phyloP scores from a whole-genome alignment of 2,888 invertebrate species.

The Branchellion lobata region DNA sequence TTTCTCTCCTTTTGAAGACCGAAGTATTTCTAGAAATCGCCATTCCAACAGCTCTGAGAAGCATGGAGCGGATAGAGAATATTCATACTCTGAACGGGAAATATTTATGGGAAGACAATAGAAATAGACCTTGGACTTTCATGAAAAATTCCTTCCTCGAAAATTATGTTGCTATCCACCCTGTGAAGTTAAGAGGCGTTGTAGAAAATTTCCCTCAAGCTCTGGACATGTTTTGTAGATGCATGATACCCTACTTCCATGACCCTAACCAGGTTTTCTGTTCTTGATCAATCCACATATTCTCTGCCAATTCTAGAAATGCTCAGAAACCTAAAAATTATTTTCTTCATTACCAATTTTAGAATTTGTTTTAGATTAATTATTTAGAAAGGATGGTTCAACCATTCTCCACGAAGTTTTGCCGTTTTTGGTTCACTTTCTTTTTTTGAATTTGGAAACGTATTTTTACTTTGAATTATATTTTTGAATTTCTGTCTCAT shows the following conservation, averaged over 20 bases:
- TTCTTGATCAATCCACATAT: too few relatives aligned
- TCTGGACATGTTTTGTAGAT: neutral
- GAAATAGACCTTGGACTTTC: neutral
- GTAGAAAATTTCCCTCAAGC: neutral
- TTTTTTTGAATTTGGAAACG: too few relatives aligned
- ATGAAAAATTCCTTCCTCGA: neutral
- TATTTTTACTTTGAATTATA: too few relatives aligned
- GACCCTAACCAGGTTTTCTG: neutral
- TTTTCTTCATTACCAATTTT: too few relatives aligned
- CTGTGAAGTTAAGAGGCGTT: neutral
- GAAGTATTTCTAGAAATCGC: conserved; percentile 6
- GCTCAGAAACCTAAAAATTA: too few relatives aligned
- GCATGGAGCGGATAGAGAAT: neutral
- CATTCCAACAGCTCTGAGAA: neutral
- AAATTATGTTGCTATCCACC: neutral
- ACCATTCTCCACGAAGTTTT: too few relatives aligned
- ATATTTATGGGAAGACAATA: neutral
- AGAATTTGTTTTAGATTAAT: too few relatives aligned
- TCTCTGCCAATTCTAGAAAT: too few relatives aligned
- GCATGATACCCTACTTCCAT: neutral
- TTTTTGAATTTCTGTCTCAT: too few relatives aligned
- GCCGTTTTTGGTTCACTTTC: too few relatives aligned
- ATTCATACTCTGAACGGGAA: neutral
- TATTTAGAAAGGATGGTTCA: too few relatives aligned
- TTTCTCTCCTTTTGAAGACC: neutral